Percentiles rank a stretch among this genome's conserved stretches.
Evolutionary conservation across 1,140 invertebrate genomes (phyloP).

Genomic region (Macrobrachium nipponense): DNA sequence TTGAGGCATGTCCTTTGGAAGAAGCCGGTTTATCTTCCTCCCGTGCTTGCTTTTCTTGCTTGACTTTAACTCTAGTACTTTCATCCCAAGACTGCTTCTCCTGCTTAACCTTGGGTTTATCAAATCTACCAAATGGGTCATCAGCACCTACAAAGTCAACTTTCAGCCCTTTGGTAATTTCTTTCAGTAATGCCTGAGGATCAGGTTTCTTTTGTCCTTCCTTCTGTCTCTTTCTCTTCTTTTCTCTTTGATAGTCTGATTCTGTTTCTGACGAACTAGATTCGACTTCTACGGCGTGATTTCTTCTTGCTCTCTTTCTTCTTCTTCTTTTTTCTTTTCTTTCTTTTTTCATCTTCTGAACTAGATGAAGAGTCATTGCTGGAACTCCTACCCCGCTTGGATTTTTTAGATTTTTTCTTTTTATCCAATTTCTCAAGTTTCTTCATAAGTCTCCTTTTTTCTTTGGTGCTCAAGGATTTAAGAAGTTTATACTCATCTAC

Average conservation of each 20-base stretch:
- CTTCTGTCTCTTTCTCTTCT: conserved; percentile 32
- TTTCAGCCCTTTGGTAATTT: conserved; percentile 62
- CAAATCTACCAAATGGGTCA: conserved; percentile 37
- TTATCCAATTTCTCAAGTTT: conserved; percentile 79
- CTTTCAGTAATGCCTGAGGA: conserved; percentile 54
- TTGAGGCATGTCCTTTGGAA: too few species aligned
- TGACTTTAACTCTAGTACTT: background rate
- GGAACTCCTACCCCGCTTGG: conserved; percentile 71
- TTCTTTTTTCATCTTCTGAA: conserved; percentile 65
- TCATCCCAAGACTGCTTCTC: conserved; percentile 36
- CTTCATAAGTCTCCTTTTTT: conserved; percentile 90
- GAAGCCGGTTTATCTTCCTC: background rate
- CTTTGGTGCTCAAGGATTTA: conserved; percentile 84
- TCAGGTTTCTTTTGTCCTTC: conserved; percentile 53
- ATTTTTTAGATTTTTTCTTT: conserved; percentile 73
- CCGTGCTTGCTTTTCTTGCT: background rate
- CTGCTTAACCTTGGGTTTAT: conserved; percentile 19
- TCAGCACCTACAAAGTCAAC: conserved; percentile 59
- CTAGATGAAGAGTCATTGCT: conserved; percentile 62
- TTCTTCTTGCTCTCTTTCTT: conserved; percentile 39
- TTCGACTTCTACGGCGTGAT: conserved; percentile 19
- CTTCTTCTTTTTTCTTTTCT: conserved; percentile 60
- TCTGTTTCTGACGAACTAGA: conserved; percentile 29
- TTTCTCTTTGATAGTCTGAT: conserved; percentile 27
- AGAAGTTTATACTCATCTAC: conserved; percentile 80